Percentiles rank a stretch among this genome's conserved stretches.
phyloP scores from a whole-genome alignment of 1,140 invertebrate species.

The Drosophila lacertosa region DNA sequence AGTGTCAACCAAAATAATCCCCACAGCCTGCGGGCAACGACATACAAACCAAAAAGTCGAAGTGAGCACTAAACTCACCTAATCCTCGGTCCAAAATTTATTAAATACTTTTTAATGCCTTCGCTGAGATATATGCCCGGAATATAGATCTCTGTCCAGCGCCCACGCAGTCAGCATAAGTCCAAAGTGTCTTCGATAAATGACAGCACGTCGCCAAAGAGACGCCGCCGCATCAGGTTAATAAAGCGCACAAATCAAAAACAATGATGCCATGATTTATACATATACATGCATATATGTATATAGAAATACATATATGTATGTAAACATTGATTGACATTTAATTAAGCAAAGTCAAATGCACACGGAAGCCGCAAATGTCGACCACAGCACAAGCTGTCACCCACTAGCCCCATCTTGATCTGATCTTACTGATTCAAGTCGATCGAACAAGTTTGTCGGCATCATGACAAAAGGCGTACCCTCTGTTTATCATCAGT shows the following conservation, averaged over 20 bases:
- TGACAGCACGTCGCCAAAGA: slow-evolving; percentile 54
- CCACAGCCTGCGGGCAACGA: slow-evolving; percentile 9
- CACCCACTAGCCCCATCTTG: slow-evolving; percentile 60
- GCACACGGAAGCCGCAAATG: slow-evolving; percentile 71
- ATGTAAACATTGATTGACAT: slow-evolving; percentile 69
- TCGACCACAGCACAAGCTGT: slow-evolving; percentile 38
- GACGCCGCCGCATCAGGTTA: slow-evolving; percentile 66
- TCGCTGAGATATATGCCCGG: slow-evolving; percentile 34
- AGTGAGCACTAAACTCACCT: slow-evolving; percentile 55
- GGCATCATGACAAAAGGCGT: slow-evolving; percentile 67
- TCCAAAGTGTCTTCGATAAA: slow-evolving; percentile 42
- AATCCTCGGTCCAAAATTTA: slow-evolving; percentile 72
- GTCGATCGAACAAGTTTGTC: slow-evolving; percentile 63
- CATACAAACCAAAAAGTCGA: slow-evolving; percentile 27
- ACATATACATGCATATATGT: slow-evolving; percentile 1
- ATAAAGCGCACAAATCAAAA: slow-evolving; percentile 77
- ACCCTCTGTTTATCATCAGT: slow-evolving; percentile 62
- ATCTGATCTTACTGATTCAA: slow-evolving; percentile 48
- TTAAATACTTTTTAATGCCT: slow-evolving; percentile 79
- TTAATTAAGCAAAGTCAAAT: slow-evolving; percentile 79
- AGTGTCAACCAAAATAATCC: slow-evolving; percentile 60
- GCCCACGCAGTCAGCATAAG: slow-evolving; percentile 60
- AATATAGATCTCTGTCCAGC: slow-evolving; percentile 63
- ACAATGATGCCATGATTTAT: slow-evolving; percentile 47
- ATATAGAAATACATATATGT: slow-evolving; percentile 18